Evolutionary conservation across 2,797 vertebrate genomes (phyloP).

Genomic region (Pangasius sanitwongsei): DNA sequence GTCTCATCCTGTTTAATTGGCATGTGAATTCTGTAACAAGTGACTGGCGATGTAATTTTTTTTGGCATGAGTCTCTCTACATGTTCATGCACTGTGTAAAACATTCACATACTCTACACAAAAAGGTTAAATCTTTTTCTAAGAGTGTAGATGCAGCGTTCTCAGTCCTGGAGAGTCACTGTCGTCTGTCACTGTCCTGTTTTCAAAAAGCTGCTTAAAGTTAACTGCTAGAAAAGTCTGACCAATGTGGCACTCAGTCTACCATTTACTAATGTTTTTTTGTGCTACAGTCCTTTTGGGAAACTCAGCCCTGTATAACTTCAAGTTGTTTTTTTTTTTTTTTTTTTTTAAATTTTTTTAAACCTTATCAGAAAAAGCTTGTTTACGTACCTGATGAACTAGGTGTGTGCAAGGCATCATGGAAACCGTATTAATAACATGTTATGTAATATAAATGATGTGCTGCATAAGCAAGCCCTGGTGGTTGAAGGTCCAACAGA

Average conservation of each 20-base stretch:
- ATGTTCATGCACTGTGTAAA: not conserved
- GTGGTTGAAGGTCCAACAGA: slow-evolving; percentile 89
- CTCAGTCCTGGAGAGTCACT: not conserved
- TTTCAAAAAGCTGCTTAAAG: not conserved
- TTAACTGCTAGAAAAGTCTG: not conserved
- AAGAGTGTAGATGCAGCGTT: not conserved
- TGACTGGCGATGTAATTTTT: no score
- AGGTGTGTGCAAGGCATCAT: slow-evolving; percentile 17
- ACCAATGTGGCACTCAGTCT: not conserved
- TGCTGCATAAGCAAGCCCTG: slow-evolving; percentile 81
- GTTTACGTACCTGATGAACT: slow-evolving; percentile 9
- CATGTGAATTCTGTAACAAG: slow-evolving; percentile 4
- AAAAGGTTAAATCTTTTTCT: not conserved
- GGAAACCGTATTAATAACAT: slow-evolving; percentile 14
- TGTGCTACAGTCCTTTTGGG: not conserved
- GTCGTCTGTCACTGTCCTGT: not conserved
- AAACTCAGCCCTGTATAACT: not conserved
- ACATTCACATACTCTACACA: not conserved
- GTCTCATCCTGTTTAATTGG: slow-evolving; percentile 32
- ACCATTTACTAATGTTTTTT: not conserved
- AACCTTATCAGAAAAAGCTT: not conserved
- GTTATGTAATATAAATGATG: slow-evolving; percentile 18
- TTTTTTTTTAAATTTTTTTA: not conserved
- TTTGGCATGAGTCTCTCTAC: not conserved
- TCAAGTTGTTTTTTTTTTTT: not conserved